A percentile compares a stretch with the other conserved stretches of the same genome.
Conservation (phyloP, 2,113 vertebrate genomes). For the Redunca redunca region DNA sequence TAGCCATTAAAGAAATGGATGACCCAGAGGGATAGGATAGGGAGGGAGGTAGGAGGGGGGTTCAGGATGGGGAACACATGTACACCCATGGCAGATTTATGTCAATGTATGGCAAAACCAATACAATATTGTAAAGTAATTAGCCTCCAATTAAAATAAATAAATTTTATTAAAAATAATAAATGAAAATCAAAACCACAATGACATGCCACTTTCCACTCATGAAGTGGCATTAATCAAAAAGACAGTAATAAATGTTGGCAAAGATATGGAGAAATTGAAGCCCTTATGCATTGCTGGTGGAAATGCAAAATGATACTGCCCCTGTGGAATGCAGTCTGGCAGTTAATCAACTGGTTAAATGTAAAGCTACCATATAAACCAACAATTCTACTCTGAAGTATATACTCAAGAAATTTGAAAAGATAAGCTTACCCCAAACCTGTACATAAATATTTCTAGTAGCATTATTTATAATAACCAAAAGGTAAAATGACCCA, state of each 20-base stretch:
- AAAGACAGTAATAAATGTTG: neutral
- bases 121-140: no score
- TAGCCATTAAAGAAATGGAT: neutral
- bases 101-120: no score
- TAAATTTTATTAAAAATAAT: no score
- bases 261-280: neutral
- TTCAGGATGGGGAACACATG: no score
- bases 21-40: no score
- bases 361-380: neutral
- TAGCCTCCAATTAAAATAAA: no score
- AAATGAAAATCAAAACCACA: neutral
- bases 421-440: neutral
- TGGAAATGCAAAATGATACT: neutral
- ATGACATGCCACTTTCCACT: neutral
- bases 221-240: neutral
- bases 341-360: neutral
- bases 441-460: neutral
- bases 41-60: no score
- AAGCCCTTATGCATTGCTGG: neutral
- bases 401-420: neutral
- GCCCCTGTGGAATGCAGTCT: neutral
- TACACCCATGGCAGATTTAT: no score
- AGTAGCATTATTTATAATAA: neutral
- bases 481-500: neutral
- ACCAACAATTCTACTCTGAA: neutral